These are phyloP conservation scores for Oncorhynchus kisutch DNA, from an alignment of 2,113 vertebrate species.

Conservation along the genomic window DNA sequence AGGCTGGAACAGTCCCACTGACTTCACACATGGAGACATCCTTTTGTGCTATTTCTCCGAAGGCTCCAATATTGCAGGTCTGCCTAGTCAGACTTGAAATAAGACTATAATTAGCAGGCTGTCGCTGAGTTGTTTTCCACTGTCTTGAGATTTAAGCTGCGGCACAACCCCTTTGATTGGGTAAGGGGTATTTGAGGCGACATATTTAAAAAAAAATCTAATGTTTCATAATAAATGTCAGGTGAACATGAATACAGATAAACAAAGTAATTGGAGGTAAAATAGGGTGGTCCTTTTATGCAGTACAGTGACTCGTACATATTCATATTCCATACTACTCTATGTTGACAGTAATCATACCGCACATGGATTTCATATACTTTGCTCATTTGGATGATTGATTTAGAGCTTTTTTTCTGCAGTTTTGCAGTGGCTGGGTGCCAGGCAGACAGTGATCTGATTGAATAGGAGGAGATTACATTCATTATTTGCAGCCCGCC, in stretches of 20 bases:
- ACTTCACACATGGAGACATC: conserved; percentile 55
- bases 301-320: not conserved
- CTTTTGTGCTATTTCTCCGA: conserved; percentile 54
- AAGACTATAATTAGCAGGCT: conserved; percentile 64
- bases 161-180: conserved; percentile 25
- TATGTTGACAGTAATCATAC: not conserved
- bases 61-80: conserved; percentile 53
- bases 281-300: not conserved
- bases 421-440: not conserved
- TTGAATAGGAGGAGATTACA: not conserved
- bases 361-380: not conserved
- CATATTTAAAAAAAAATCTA: not conserved
- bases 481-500: not conserved
- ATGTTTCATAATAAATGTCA: not conserved
- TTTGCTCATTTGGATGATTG: conserved; percentile 29
- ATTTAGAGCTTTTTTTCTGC: not conserved
- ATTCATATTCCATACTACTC: not conserved
- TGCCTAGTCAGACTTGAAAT: conserved; percentile 52
- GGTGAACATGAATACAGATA: not conserved
- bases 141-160: conserved; percentile 26
- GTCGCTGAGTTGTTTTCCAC: conserved; percentile 50
- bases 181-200: conserved; percentile 31
- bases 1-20: conserved; percentile 44
- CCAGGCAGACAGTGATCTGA: conserved; percentile 30
- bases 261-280: not conserved